phyloP scores from a whole-genome alignment of 2,888 invertebrate genomes.

The Cistogaster globosa region DNA sequence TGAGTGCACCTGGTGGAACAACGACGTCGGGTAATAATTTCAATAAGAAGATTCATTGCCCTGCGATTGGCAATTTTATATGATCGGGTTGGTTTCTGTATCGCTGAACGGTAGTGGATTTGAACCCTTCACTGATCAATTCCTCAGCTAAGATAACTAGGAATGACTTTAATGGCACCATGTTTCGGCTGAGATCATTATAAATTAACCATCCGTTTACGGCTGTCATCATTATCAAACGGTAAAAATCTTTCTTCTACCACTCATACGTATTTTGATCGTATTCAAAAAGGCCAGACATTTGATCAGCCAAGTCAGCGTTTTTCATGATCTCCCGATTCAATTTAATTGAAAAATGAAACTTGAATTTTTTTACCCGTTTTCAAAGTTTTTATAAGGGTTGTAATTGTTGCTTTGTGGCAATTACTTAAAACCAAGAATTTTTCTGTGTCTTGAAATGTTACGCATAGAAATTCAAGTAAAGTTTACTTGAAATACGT shows the following conservation, averaged over 20 bases:
- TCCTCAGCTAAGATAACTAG: constrained; percentile 6
- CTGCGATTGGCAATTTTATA: constrained; percentile 14
- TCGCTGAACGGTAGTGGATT: neutral
- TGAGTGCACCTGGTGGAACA: constrained; percentile 7
- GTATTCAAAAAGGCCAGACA: too few species aligned
- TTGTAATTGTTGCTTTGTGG: neutral
- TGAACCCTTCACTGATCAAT: neutral
- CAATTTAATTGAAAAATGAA: neutral
- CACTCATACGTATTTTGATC: too few species aligned
- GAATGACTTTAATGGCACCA: too few species aligned
- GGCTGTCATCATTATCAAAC: too few species aligned
- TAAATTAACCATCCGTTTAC: too few species aligned
- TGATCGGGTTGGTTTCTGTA: neutral
- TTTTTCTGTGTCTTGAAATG: constrained; percentile 10
- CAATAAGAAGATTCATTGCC: constrained; percentile 35
- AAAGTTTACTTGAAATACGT: neutral
- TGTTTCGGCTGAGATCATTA: too few species aligned
- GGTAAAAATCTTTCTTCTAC: constrained; percentile 2
- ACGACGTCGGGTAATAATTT: constrained; percentile 22
- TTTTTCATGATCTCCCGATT: constrained; percentile 7
- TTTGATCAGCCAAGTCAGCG: too few species aligned
- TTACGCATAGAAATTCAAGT: constrained; percentile 18
- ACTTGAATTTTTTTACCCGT: constrained; percentile 6
- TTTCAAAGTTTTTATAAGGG: constrained; percentile 15
- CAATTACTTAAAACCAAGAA: too few species aligned